Percentiles rank a stretch among this genome's conserved stretches.
These are phyloP conservation scores for Zele albiditarsus DNA, from an alignment of 2,888 invertebrate genomes.

Conservation along the genomic window DNA sequence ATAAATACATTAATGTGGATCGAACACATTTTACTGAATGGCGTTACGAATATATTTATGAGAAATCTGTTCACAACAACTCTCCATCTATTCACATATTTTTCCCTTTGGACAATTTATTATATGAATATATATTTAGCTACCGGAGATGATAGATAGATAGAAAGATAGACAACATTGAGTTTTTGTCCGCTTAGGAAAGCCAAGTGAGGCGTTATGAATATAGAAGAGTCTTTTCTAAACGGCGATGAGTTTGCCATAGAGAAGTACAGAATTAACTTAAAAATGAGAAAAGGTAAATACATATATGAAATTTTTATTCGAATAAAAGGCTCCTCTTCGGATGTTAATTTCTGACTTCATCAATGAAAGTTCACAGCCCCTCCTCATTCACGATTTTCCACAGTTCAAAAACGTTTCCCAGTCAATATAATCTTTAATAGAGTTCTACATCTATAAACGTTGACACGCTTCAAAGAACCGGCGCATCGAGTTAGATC, in stretches of 20 bases:
- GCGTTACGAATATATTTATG: background rate
- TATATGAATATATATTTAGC: background rate
- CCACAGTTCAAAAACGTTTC: background rate
- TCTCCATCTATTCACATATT: background rate
- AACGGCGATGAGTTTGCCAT: slow-evolving; percentile 6
- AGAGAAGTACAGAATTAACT: slow-evolving; percentile 22
- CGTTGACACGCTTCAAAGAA: slow-evolving; percentile 21
- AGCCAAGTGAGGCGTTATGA: background rate
- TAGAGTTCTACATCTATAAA: slow-evolving; percentile 17
- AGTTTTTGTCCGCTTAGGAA: background rate
- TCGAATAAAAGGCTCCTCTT: slow-evolving; percentile 1
- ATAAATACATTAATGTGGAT: background rate
- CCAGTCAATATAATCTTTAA: slow-evolving; percentile 9
- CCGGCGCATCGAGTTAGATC: slow-evolving; percentile 15
- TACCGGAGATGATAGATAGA: background rate
- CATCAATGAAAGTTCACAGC: background rate
- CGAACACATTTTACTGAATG: background rate
- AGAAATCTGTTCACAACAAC: background rate
- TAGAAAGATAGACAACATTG: background rate
- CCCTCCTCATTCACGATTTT: background rate
- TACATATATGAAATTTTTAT: background rate
- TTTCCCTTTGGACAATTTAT: background rate
- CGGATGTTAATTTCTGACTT: background rate
- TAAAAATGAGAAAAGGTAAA: background rate
- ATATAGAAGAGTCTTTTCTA: background rate